Base-by-base conservation (phyloP, 2,888 invertebrate genomes). In the Eulithis prunata region DNA sequence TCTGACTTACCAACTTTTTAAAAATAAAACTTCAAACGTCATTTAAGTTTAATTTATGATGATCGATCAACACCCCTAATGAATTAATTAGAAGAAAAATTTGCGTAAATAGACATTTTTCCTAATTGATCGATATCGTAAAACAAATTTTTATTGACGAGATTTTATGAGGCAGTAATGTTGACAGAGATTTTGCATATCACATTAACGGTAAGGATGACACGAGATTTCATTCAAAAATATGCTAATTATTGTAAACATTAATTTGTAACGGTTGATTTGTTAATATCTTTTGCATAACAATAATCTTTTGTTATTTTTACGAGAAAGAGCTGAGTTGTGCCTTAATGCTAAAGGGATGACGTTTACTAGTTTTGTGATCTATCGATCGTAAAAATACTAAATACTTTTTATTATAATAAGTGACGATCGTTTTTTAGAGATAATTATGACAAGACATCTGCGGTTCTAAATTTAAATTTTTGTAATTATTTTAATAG, bases 191-290 rank as follows among this genome's bases (percentile, higher is more conserved):
- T 81, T 86, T 85, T 78, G 82, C 80, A 80, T 83, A 81, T 72
- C 66, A 68, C 73, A 78, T 77, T 75, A 74, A 67, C 73, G 70
- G 72, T 76, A 75, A 81, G 74, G 78, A 86, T 92, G 91, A 91
- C 90, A 88, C 86, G 88, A 80, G 88, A 82, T 86, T 90, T 85
- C 79, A 87, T 88, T 82, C 79, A 83, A 85, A 80, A 82, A 79
- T 91, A 92, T 93, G 92, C 81, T 79, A 91, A 93, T 91, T 75
- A 85, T 74, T 64, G 87, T 91, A 91, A 92, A 93, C 89, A 93
- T 86, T 88, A 89, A 92, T 92, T 92, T 91, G 91, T 89, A 89
- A 92, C 92, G 93, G 92, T 86, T 92, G 91, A 92, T 92, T 90
- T 93, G 91, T 82, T 90, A 90, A 90, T 79, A 83, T 79, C 80